Evolutionary conservation across 2,113 vertebrate genomes (phyloP), one percentile per base, ranked within the genome.

Genomic region (Oryzias celebensis): DNA sequence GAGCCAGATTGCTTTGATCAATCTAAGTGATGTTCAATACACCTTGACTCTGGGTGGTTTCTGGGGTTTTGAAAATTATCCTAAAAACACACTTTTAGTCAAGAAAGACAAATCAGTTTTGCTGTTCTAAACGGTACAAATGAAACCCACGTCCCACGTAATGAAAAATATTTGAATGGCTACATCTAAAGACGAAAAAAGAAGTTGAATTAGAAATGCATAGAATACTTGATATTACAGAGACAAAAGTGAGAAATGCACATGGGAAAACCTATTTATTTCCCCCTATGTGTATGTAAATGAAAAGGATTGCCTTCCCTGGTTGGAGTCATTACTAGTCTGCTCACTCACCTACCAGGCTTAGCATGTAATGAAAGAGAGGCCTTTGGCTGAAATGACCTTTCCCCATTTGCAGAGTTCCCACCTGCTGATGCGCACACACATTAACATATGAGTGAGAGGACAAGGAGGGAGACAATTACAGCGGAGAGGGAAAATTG

Each of bases 281-380:
- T 72, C 42, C 71, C 46, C 68, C 73, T 64, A 73, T 83, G 67
- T 71, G 51, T 67, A 83, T 83, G 78, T 68, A 85, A 85, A 88
- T 88, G 65, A 80, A 63, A 61, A 4, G 49, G 44, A 54, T 62
- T 44, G 72, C 49, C 66, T 55, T 65, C 77, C 80, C 81, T 83
- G 69, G 80, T 80, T 64, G 51, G 55, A 73, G 52, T 88, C 86
- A 88, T 88, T 86, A 73, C 71, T 83, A 88, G 86, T 90, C 85
- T 18, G 47, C 80, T 83, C 89, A 74, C 5, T 66, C 55, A 55
- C 82, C 72, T 54, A 55, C 23, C 31, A 52, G 84, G 82, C 83
- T 89, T 86, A 84, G 79, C 79, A 71, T 80, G 82, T 88, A 85
- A 87, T 86, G 83, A 87, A 86, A 87, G 50, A 4, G 67, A 76